Conservation (phyloP, 1,140 invertebrate species). For the Philopotamus ludificatus region DNA sequence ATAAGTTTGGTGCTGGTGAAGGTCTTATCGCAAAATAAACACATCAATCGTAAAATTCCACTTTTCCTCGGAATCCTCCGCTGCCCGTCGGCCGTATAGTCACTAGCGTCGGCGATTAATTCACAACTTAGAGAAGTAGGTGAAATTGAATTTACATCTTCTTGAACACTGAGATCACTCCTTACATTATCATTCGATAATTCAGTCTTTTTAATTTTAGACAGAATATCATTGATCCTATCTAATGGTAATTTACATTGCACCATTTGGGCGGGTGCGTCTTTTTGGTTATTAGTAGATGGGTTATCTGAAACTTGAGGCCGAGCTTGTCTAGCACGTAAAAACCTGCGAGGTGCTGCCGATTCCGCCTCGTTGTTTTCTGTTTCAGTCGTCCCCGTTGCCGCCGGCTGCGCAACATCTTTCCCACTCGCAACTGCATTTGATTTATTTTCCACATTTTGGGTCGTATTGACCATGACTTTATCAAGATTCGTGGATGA, state of each 20-base stretch:
- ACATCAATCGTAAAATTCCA: slow-evolving; percentile 50
- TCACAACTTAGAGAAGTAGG: slow-evolving; percentile 15
- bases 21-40: slow-evolving; percentile 63
- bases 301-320: slow-evolving; percentile 12
- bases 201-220: slow-evolving; percentile 31
- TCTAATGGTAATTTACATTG: slow-evolving; percentile 36
- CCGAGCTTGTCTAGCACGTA: slow-evolving; percentile 6
- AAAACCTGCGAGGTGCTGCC: background rate
- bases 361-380: slow-evolving; percentile 15
- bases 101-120: slow-evolving; percentile 4
- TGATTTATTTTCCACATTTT: slow-evolving; percentile 30
- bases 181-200: slow-evolving; percentile 25
- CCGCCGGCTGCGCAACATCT: slow-evolving; percentile 18
- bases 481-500: slow-evolving; percentile 12
- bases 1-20: slow-evolving; percentile 59
- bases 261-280: slow-evolving; percentile 11
- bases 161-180: slow-evolving; percentile 32
- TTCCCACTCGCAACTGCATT: slow-evolving; percentile 19
- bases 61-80: no score
- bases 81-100: background rate
- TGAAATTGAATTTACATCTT: slow-evolving; percentile 17
- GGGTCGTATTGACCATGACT: slow-evolving; percentile 31
- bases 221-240: slow-evolving; percentile 31
- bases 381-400: slow-evolving; percentile 23
- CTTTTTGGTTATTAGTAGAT: slow-evolving; percentile 4